phyloP scores from a whole-genome alignment of 2,113 vertebrate species.

The Archilochus colubris region DNA sequence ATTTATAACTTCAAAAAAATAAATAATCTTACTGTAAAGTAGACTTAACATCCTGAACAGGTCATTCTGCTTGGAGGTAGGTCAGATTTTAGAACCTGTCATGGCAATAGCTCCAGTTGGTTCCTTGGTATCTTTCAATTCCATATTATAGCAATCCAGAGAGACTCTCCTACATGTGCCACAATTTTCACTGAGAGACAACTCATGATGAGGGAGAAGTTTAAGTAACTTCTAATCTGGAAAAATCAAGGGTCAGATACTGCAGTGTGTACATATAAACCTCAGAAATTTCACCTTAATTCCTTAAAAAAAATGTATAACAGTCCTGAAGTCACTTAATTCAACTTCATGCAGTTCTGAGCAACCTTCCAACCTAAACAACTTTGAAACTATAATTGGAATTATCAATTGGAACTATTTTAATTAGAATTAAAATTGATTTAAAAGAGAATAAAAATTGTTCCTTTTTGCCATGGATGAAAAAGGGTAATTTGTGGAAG shows the following conservation, averaged over 20 bases:
- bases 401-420: background rate
- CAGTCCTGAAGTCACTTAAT: background rate
- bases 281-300: background rate
- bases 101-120: background rate
- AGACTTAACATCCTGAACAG: background rate
- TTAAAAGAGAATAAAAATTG: background rate
- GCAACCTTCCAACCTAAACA: background rate
- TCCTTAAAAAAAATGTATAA: background rate
- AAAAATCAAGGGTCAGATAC: background rate
- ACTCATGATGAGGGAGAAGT: background rate
- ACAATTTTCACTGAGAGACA: background rate
- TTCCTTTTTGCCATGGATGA: background rate
- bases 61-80: fast-evolving
- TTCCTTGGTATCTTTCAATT: background rate
- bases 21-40: background rate
- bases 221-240: background rate
- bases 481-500: background rate
- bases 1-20: background rate
- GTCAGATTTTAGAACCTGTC: background rate
- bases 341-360: background rate
- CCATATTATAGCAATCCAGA: background rate
- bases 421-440: background rate
- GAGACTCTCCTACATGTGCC: background rate
- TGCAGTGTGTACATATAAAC: background rate
- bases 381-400: background rate